Evolutionary conservation across 2,113 vertebrate genomes (phyloP), one percentile per base, ranked within the genome.

Genomic region (Proterorhinus semilunaris): DNA sequence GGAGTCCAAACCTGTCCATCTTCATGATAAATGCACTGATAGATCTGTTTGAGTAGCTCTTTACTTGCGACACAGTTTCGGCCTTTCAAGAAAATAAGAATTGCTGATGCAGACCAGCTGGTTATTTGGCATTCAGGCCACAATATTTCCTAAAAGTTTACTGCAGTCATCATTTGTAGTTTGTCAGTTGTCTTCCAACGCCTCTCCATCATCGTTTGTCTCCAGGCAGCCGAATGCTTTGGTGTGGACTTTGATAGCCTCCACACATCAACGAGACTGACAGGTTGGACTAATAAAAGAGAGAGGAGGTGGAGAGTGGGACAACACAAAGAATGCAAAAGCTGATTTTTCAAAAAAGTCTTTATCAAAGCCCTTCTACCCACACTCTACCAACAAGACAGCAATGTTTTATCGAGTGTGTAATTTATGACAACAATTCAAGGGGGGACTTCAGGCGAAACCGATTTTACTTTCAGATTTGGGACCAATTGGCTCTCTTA

Each of bases 231-330:
- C 4, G 2, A 4, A 4, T 61, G 7, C 6, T 61, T 44, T n/a
- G 42, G 7, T 6, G 15, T 7, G 11, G 17, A 6, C 58, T 45
- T 45, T 45, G 42, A 42, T 61, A 45, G 42, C 58, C 58, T 61
- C 9, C 58, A 44, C 58, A 9, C 36, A 44, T 61, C 58, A 61
- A 45, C 2, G 10, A 44, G 58, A 61, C 36, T 61, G 58, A 45
- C 58, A 61, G 58, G 42, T 61, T n/a, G 44, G 58, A 61, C 58
- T n/a, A 9, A 61, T 61, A 10, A 61, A 61, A 57, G 54, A 15
- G 36, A 7, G 36, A n/a, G 58, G 58, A 61, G 58, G 58, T n/a
- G 42, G 42, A 5, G 42, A 44, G 42, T 61, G 58, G 58, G 58
- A 61, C 36, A 13, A 45, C 36, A 61, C 58, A 61, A 61, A 44